phyloP scores from a whole-genome alignment of 2,797 vertebrate genomes.

The Myotis findleyi region DNA sequence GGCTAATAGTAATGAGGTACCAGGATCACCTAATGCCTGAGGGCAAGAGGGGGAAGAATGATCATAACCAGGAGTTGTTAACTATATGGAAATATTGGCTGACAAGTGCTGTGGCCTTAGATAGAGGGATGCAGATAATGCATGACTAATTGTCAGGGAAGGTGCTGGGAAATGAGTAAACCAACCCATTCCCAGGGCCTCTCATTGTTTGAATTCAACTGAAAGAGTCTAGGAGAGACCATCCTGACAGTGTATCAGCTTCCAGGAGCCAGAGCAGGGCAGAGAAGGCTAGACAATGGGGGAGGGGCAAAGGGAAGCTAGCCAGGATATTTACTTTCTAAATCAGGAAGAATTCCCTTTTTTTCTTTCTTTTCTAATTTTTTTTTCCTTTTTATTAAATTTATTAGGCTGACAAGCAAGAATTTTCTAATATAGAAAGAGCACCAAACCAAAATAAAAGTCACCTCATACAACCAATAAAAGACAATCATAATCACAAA shows the following conservation, averaged over 20 bases:
- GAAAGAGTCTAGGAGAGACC: not conserved
- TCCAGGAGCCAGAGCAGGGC: not conserved
- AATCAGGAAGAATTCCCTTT: not conserved
- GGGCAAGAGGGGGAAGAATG: not conserved
- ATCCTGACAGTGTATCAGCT: too few species aligned
- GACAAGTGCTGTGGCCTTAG: not conserved
- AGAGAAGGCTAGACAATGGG: not conserved
- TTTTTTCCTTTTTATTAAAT: not conserved
- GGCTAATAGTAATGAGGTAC: not conserved
- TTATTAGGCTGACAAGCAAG: not conserved
- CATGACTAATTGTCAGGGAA: not conserved
- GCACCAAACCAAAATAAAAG: conserved; percentile 17
- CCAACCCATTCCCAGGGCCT: not conserved
- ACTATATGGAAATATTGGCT: not conserved
- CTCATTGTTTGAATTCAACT: not conserved
- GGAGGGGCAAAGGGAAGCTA: not conserved
- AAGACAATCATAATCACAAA: not conserved
- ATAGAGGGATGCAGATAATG: not conserved
- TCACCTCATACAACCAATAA: not conserved
- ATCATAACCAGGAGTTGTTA: not conserved
- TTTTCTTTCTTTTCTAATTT: not conserved
- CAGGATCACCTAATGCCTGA: not conserved
- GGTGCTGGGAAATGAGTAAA: not conserved
- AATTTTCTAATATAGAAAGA: conserved; percentile 15
- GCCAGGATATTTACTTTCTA: not conserved